Evolutionary conservation across 2,888 invertebrate genomes (phyloP).

Genomic region (Apodemia duryi): DNA sequence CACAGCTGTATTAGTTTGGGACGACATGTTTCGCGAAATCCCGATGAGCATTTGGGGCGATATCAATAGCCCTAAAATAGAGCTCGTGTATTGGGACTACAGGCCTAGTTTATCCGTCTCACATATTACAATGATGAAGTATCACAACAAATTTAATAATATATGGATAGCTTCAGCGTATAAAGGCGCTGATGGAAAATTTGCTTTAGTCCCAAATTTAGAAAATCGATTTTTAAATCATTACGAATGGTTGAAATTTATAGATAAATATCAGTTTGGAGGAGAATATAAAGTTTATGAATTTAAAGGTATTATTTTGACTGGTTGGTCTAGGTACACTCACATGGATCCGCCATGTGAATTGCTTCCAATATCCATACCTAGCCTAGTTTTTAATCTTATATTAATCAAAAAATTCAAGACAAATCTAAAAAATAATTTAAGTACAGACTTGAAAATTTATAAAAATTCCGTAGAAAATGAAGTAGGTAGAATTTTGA

Average conservation of each 20-base stretch:
- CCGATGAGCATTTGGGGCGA: slow-evolving; percentile 61
- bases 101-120: slow-evolving; percentile 42
- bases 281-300: slow-evolving; percentile 39
- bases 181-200: slow-evolving; percentile 85
- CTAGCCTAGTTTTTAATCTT: slow-evolving; percentile 81
- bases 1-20: slow-evolving; percentile 86
- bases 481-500: slow-evolving; percentile 34
- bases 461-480: slow-evolving; percentile 35
- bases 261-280: slow-evolving; percentile 68
- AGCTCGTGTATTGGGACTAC: slow-evolving; percentile 87
- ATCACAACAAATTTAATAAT: slow-evolving; percentile 75
- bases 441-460: slow-evolving; percentile 31
- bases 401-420: slow-evolving; percentile 59
- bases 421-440: slow-evolving; percentile 31
- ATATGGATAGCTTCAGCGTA: slow-evolving; percentile 92
- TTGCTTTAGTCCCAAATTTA: slow-evolving; percentile 74
- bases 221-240: slow-evolving; percentile 85
- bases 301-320: slow-evolving; percentile 83
- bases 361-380: slow-evolving; percentile 80
- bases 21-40: slow-evolving; percentile 86
- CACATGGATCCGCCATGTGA: slow-evolving; percentile 84
- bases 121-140: slow-evolving; percentile 45
- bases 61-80: slow-evolving; percentile 68
- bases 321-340: slow-evolving; percentile 86
- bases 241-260: slow-evolving; percentile 83